Evolutionary conservation across 2,888 invertebrate species (phyloP).

Genomic region (Lithodes maja): DNA sequence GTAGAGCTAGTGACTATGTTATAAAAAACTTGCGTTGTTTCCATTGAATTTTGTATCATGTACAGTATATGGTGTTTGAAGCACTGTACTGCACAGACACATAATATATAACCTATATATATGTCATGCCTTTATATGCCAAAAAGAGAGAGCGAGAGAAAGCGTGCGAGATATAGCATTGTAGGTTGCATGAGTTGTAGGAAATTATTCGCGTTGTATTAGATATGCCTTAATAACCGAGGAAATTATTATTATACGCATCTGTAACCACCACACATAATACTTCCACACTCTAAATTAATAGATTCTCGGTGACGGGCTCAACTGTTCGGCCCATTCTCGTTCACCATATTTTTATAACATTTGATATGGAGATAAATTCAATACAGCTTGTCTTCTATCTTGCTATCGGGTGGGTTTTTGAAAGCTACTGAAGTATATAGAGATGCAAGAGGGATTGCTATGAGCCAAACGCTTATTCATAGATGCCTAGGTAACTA

Average conservation of each 20-base stretch:
- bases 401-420: not conserved
- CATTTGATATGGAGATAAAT: constrained; percentile 19
- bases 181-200: not conserved
- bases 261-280: no score
- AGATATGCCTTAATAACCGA: not conserved
- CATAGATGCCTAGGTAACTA: not conserved
- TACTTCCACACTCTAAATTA: not conserved
- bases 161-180: not conserved
- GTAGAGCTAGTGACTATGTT: not conserved
- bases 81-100: constrained; percentile 1
- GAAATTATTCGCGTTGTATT: not conserved
- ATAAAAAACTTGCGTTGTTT: not conserved
- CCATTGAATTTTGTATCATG: not conserved
- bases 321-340: not conserved
- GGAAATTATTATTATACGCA: no score
- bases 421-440: not conserved
- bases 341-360: constrained; percentile 30
- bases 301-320: not conserved
- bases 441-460: not conserved
- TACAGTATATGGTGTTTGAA: constrained; percentile 9
- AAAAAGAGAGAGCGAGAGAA: not conserved
- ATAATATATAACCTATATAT: constrained; percentile 7
- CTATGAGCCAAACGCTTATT: not conserved
- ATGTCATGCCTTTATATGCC: constrained; percentile 26
- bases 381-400: not conserved